Conservation (phyloP, 2,113 vertebrate species). For the Cottus gobio region DNA sequence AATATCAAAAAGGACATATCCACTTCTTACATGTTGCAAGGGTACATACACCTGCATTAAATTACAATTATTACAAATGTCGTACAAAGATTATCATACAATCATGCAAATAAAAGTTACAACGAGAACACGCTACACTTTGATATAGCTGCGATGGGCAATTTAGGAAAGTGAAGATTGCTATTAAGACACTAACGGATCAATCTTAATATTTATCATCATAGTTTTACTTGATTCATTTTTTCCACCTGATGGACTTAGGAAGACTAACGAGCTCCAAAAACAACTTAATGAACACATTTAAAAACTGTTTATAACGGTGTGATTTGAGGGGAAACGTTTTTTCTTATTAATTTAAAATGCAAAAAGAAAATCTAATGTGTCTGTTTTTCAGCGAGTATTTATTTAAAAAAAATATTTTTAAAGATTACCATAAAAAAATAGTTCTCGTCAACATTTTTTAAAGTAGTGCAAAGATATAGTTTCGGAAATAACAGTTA, state of each 20-base stretch:
- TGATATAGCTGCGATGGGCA: slow-evolving; percentile 54
- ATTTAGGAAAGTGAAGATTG: slow-evolving; percentile 44
- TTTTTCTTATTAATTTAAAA: not conserved
- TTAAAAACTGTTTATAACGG: not conserved
- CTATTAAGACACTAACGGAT: slow-evolving; percentile 3
- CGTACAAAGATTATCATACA: slow-evolving; percentile 68
- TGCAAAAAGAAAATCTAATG: not conserved
- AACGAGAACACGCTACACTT: slow-evolving; percentile 46
- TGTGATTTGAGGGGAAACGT: not conserved
- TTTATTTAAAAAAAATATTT: slow-evolving; percentile 9
- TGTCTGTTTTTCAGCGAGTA: slow-evolving; percentile 14
- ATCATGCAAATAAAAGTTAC: slow-evolving; percentile 74
- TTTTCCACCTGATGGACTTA: not conserved
- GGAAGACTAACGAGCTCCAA: not conserved
- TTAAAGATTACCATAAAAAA: slow-evolving; percentile 54
- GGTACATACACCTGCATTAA: slow-evolving; percentile 54
- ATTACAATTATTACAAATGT: slow-evolving; percentile 62
- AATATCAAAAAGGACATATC: slow-evolving; percentile 43
- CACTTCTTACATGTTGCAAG: slow-evolving; percentile 53
- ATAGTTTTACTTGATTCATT: not conserved
- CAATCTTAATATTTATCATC: not conserved
- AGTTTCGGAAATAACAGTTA: slow-evolving; percentile 66
- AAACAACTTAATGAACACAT: not conserved
- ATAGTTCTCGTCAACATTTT: slow-evolving; percentile 56
- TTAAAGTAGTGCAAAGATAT: slow-evolving; percentile 81